Evolutionary conservation across 2,797 vertebrate genomes (phyloP).

Genomic region (Falco peregrinus): DNA sequence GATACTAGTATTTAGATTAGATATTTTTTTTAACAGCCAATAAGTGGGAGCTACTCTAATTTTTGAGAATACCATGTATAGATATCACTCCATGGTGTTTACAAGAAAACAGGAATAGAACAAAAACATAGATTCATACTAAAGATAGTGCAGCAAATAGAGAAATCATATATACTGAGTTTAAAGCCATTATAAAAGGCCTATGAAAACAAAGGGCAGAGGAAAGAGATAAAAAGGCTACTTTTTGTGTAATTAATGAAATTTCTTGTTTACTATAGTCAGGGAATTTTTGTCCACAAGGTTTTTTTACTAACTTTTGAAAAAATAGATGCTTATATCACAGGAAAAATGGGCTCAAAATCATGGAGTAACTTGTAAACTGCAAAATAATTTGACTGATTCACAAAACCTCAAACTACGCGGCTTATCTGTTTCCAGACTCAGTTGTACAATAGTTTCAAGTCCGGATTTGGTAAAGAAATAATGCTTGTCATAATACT

Average conservation of each 20-base stretch:
- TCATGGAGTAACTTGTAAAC: background rate
- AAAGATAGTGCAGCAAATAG: background rate
- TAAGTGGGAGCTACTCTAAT: background rate
- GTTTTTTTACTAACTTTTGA: background rate
- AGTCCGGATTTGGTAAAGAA: constrained; percentile 40
- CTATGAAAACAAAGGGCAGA: background rate
- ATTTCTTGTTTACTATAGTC: background rate
- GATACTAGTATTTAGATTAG: background rate
- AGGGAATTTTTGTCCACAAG: background rate
- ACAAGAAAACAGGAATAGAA: background rate
- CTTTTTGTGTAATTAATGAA: too few species aligned
- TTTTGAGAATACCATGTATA: background rate
- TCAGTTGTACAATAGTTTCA: constrained; percentile 4
- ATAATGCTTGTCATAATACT: constrained; percentile 60
- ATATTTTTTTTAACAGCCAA: background rate
- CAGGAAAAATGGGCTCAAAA: background rate
- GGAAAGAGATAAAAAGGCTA: background rate
- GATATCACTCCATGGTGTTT: background rate
- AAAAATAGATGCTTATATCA: background rate
- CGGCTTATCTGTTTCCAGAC: background rate
- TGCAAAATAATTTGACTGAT: background rate
- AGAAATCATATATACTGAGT: background rate
- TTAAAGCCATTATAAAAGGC: background rate
- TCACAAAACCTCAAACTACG: background rate
- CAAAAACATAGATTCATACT: background rate